Evolutionary conservation across 2,888 invertebrate genomes (phyloP), one percentile per base, ranked within the genome.

Genomic region (Drosophila longiperda): DNA sequence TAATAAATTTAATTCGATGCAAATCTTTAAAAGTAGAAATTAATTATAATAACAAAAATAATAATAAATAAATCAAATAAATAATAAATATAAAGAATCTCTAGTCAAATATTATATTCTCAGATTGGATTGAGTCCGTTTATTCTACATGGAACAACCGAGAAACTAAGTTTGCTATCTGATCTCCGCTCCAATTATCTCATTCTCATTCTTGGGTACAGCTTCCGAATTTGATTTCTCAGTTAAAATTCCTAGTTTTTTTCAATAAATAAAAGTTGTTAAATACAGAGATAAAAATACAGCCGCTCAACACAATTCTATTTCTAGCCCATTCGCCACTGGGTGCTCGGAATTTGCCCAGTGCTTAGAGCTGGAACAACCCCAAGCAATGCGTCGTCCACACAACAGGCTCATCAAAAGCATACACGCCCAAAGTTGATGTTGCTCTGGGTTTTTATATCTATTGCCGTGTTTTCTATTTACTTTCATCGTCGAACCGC

Each of bases 401-500:
- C 54, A 26, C 55, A 29, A 11, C 55, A n/a, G 64, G 59, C 42
- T 69, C 40, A 66, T 65, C 65, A 48, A 45, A 33, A 42, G 67
- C 58, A 23, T 23, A 58, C 75, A 78, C 82, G 81, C 78, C 78
- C 74, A 61, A 55, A 52, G 66, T 66, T 76, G 55, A 74, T 69
- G 65, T 40, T 52, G 72, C 60, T 72, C 66, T 54, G 59, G 34
- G 57, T 59, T 77, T 64, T 73, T 77, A 78, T 73, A 66, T 67
- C 66, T 65, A 73, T 72, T 81, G 66, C 66, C 66, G 60, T 82
- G 79, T 69, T 78, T 78, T 73, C 85, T 76, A 87, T 79, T 82
- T 73, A 71, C 74, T 74, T 71, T 67, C 77, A 82, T 76, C 72
- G 48, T 57, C 65, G 50, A 63, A 65, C 79, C 66, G 67, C 79